phyloP scores from a whole-genome alignment of 2,113 vertebrate genomes.

The Regulus satrapa region DNA sequence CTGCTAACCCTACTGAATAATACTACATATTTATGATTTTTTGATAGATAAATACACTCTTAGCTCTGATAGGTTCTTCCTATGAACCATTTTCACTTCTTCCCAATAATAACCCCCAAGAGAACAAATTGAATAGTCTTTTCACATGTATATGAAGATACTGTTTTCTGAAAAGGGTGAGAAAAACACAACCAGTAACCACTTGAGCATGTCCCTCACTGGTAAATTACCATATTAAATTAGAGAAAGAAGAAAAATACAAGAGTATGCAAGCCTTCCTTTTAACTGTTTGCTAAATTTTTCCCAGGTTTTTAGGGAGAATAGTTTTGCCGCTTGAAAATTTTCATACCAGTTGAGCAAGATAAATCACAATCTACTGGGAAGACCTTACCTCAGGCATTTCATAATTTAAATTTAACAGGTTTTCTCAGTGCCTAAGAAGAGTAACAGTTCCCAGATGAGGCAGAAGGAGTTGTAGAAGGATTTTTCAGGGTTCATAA shows the following conservation, averaged over 20 bases:
- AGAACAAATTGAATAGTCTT: background rate
- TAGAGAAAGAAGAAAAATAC: background rate
- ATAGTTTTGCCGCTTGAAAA: background rate
- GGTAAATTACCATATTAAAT: background rate
- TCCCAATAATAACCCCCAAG: background rate
- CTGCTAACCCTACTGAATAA: background rate
- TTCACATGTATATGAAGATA: background rate
- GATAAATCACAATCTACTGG: background rate
- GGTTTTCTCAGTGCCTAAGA: background rate
- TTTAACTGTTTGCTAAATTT: background rate
- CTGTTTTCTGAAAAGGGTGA: background rate
- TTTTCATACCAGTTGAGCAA: background rate
- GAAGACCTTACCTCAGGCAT: background rate
- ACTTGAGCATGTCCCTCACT: background rate
- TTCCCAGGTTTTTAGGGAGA: background rate
- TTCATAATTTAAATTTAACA: background rate
- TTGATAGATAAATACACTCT: background rate
- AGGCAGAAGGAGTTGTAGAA: background rate
- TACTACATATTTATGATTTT: background rate
- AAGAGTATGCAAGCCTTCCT: background rate
- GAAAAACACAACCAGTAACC: background rate
- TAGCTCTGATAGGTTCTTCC: background rate
- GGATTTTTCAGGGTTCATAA: background rate
- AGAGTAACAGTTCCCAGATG: rapidly evolving
- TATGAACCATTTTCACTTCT: background rate